A percentile compares a stretch with the other conserved stretches of the same genome.
Evolutionary conservation across 2,888 invertebrate species (phyloP).

Genomic region (Erebia palarica): DNA sequence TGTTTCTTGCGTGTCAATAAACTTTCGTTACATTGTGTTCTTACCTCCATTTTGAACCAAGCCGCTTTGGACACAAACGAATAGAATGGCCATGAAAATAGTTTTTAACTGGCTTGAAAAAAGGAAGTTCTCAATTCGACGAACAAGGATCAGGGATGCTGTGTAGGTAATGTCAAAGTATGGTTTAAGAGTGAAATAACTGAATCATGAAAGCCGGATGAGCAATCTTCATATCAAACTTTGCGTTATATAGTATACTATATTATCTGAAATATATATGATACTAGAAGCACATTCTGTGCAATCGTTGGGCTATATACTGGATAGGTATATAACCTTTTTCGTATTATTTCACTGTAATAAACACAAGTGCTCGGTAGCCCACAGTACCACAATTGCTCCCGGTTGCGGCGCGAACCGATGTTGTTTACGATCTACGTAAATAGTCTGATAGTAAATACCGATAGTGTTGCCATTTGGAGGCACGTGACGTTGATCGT

Average conservation of each 20-base stretch:
- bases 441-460: constrained; percentile 31
- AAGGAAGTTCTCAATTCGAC: no score
- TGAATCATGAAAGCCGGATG: neutral
- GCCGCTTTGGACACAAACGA: neutral
- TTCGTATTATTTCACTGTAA: constrained; percentile 22
- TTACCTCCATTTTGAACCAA: neutral
- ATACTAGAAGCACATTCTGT: neutral
- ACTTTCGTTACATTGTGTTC: neutral
- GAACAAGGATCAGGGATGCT: no score
- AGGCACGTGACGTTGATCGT: constrained; percentile 26
- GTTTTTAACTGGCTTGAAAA: no score
- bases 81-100: neutral
- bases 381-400: constrained; percentile 25
- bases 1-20: neutral
- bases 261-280: neutral
- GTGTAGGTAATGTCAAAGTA: no score
- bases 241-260: neutral
- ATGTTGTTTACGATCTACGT: constrained; percentile 35
- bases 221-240: neutral
- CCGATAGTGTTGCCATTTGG: constrained; percentile 25
- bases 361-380: constrained; percentile 23
- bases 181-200: neutral
- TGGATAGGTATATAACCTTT: neutral
- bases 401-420: constrained; percentile 26
- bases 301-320: neutral